Evolutionary conservation across 2,888 invertebrate genomes (phyloP).

Genomic region (Drosophila stalkeri): DNA sequence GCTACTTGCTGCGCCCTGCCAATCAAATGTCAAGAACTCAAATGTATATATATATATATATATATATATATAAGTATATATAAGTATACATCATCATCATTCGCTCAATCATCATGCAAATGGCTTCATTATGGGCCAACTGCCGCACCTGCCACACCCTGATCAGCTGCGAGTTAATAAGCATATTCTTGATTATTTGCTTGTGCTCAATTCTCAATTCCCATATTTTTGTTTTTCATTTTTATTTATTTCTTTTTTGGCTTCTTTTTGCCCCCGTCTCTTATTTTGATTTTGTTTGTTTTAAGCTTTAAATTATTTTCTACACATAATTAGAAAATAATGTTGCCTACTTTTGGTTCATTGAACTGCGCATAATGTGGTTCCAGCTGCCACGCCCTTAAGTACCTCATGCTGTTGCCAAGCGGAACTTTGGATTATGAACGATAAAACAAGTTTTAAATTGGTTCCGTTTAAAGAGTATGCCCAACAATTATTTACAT

Average conservation of each 20-base stretch:
- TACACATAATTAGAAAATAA: constrained; percentile 72
- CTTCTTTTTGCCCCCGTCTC: constrained; percentile 15
- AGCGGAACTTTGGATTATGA: constrained; percentile 18
- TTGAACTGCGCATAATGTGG: constrained; percentile 62
- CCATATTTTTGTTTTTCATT: constrained; percentile 16
- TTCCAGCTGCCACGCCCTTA: constrained; percentile 50
- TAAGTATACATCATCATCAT: constrained; percentile 35
- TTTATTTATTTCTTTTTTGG: not conserved
- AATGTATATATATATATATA: constrained; percentile 7
- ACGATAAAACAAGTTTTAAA: constrained; percentile 11
- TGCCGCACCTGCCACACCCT: constrained; percentile 58
- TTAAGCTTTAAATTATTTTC: constrained; percentile 67
- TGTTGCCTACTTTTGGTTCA: constrained; percentile 80
- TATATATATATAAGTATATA: not conserved
- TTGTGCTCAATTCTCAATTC: constrained; percentile 52
- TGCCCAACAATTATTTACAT: not conserved
- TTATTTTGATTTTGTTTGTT: constrained; percentile 54
- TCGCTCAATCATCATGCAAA: constrained; percentile 56
- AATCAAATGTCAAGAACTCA: constrained; percentile 56
- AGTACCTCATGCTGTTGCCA: constrained; percentile 13
- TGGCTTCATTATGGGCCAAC: constrained; percentile 57
- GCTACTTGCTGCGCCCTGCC: constrained; percentile 36
- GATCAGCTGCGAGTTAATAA: constrained; percentile 33
- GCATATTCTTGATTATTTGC: constrained; percentile 58
- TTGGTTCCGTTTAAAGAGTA: not conserved